These are phyloP conservation scores for Andrena hattorfiana DNA, from an alignment of 2,888 invertebrate genomes.

Conservation along the genomic window DNA sequence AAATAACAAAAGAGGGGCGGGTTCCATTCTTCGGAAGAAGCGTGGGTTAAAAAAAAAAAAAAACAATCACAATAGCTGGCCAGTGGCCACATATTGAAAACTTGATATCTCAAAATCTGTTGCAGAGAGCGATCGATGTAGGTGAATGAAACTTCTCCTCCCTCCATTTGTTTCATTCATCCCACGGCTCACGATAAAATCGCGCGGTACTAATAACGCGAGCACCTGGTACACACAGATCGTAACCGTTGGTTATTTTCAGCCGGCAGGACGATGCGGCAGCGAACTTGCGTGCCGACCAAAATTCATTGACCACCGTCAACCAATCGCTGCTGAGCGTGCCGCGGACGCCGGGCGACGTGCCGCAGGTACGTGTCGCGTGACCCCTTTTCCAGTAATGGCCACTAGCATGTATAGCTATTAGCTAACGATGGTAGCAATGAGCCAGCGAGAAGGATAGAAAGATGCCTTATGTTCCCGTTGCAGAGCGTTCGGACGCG, in stretches of 20 bases:
- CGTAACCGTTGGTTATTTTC: slow-evolving; percentile 42
- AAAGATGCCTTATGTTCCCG: slow-evolving; percentile 20
- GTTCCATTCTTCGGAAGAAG: too few species aligned
- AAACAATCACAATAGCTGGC: neutral
- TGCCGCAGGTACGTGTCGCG: slow-evolving; percentile 87
- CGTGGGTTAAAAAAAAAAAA: too few species aligned
- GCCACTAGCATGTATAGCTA: neutral
- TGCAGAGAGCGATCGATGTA: neutral
- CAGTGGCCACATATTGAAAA: neutral
- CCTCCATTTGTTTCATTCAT: too few species aligned
- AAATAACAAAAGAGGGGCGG: too few species aligned
- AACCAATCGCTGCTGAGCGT: slow-evolving; percentile 86
- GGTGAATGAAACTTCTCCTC: too few species aligned
- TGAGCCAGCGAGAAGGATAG: neutral
- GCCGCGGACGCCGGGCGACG: slow-evolving; percentile 90
- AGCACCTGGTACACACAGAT: neutral
- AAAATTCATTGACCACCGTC: slow-evolving; percentile 77
- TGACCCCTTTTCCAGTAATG: slow-evolving; percentile 8
- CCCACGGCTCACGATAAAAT: too few species aligned
- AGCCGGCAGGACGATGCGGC: slow-evolving; percentile 76
- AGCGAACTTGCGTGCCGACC: slow-evolving; percentile 75
- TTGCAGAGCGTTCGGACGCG: slow-evolving; percentile 88
- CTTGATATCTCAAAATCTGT: neutral
- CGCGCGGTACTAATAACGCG: too few species aligned
- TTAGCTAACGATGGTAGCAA: neutral